Evolutionary conservation across 2,113 vertebrate genomes (phyloP).

Genomic region (Ondatra zibethicus): DNA sequence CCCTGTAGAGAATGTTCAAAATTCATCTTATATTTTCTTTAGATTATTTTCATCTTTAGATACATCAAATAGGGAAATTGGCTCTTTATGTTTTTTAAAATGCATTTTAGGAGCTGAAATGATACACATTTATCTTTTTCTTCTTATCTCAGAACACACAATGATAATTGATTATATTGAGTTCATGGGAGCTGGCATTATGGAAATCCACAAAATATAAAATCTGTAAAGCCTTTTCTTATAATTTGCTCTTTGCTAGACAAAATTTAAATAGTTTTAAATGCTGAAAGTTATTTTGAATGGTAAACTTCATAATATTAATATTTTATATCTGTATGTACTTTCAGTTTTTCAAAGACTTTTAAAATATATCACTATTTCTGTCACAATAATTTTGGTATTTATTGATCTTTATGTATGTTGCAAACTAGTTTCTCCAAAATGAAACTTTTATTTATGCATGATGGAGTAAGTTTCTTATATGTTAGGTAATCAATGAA

Average conservation of each 20-base stretch:
- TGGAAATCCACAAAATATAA: constrained; percentile 47
- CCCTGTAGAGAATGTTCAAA: constrained; percentile 57
- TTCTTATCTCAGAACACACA: constrained; percentile 60
- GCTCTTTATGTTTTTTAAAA: constrained; percentile 55
- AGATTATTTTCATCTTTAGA: constrained; percentile 59
- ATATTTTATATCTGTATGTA: constrained; percentile 1
- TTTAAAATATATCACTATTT: constrained; percentile 8
- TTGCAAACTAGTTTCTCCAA: neutral
- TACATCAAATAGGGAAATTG: constrained; percentile 48
- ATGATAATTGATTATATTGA: constrained; percentile 50
- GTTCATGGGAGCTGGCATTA: neutral
- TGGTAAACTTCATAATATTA: neutral
- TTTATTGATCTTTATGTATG: neutral
- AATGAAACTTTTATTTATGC: neutral
- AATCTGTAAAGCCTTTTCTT: neutral
- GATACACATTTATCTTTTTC: constrained; percentile 61
- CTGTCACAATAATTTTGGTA: constrained; percentile 1
- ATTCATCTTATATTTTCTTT: constrained; percentile 72
- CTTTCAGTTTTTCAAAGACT: constrained; percentile 7
- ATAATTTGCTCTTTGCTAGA: neutral
- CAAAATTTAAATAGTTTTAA: constrained; percentile 24
- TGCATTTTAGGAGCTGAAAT: constrained; percentile 66
- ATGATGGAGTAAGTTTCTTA: neutral
- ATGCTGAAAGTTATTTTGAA: neutral
- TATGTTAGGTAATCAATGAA: neutral